Evolutionary conservation across 2,797 vertebrate species (phyloP).

Genomic region (Odontamblyopus lacepedii): DNA sequence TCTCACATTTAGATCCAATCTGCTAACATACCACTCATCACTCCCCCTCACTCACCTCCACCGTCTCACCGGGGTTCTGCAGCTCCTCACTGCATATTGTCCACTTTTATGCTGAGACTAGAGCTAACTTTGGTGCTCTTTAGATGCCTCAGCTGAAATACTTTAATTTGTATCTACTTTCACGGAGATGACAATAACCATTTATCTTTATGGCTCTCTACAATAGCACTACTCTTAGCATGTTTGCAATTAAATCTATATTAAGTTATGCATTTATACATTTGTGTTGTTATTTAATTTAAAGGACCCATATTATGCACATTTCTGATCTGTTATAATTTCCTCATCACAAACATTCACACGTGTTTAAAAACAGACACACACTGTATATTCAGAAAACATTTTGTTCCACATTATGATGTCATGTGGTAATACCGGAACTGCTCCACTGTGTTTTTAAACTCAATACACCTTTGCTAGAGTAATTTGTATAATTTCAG

Average conservation of each 20-base stretch:
- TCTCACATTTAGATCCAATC: constrained; percentile 16
- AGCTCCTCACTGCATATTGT: constrained; percentile 2
- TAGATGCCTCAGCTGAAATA: neutral
- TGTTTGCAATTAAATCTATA: too few species aligned
- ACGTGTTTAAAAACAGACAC: too few species aligned
- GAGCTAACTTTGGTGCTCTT: neutral
- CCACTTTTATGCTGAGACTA: constrained; percentile 5
- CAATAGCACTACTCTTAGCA: neutral
- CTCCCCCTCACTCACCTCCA: neutral
- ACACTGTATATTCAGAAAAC: too few species aligned
- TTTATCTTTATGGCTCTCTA: neutral
- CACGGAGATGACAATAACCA: neutral
- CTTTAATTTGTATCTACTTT: neutral
- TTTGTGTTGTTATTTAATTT: neutral
- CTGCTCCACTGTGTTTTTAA: too few species aligned
- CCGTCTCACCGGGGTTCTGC: neutral
- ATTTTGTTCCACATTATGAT: too few species aligned
- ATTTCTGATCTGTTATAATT: too few species aligned
- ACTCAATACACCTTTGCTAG: too few species aligned
- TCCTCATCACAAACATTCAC: too few species aligned
- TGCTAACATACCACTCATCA: constrained; percentile 7
- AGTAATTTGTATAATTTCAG: too few species aligned
- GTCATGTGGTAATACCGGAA: too few species aligned
- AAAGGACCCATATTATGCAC: too few species aligned
- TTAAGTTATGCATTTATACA: neutral